Conservation (phyloP, 2,797 vertebrate genomes). For the Fistularia commersonii region DNA sequence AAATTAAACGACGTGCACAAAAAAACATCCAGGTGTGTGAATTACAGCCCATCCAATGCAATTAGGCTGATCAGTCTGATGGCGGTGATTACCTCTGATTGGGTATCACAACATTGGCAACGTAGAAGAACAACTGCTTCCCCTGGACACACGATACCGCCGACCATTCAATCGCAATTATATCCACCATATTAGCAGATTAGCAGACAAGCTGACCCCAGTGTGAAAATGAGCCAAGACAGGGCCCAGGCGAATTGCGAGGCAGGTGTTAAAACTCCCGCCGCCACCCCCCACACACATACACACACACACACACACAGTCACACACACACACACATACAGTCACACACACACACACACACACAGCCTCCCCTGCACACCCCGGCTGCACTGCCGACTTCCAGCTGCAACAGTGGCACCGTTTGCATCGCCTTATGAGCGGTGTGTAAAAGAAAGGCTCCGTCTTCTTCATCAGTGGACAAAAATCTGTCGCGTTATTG, state of each 20-base stretch:
- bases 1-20: constrained; percentile 6
- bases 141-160: constrained; percentile 40
- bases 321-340: too few relatives aligned
- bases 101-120: constrained; percentile 71
- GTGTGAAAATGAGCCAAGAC: constrained; percentile 56
- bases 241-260: constrained; percentile 52
- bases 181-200: constrained; percentile 75
- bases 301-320: too few relatives aligned
- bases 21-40: constrained; percentile 57
- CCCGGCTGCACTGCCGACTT: constrained; percentile 39
- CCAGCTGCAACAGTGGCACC: constrained; percentile 44
- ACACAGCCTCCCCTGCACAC: constrained; percentile 20
- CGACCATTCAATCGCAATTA: constrained; percentile 74
- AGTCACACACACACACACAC: too few relatives aligned
- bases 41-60: constrained; percentile 61
- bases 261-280: constrained; percentile 64
- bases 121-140: constrained; percentile 60
- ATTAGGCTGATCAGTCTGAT: constrained; percentile 60
- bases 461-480: too few relatives aligned
- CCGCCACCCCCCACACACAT: background rate
- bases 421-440: constrained; percentile 56
- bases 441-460: constrained; percentile 44
- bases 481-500: too few relatives aligned
- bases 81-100: constrained; percentile 65
- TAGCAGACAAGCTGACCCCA: constrained; percentile 74